These are phyloP conservation scores for Actinemys pallida DNA, from an alignment of 2,113 vertebrate genomes.

Conservation along the genomic window DNA sequence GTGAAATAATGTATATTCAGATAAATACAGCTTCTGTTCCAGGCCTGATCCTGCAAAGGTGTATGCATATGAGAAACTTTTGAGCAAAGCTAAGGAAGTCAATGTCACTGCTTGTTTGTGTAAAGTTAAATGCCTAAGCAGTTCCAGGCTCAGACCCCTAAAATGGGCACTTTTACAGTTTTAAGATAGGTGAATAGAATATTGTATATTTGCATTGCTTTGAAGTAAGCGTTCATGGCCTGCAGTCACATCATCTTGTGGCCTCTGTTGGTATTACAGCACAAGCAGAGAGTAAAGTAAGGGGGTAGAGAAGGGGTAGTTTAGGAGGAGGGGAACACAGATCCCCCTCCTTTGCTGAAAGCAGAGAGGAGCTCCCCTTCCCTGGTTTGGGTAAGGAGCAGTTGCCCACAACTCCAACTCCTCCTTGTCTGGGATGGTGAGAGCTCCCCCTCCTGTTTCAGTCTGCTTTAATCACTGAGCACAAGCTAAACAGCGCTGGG, in stretches of 20 bases:
- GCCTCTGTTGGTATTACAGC: neutral
- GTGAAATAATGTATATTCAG: neutral
- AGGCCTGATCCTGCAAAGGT: neutral
- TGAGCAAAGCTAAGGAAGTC: neutral
- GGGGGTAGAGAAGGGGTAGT: neutral
- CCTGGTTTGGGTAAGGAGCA: neutral
- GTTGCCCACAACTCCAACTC: accelerated
- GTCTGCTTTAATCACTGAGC: neutral
- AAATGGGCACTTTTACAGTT: neutral
- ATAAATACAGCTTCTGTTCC: neutral
- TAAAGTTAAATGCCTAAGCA: neutral
- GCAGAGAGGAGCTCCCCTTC: accelerated
- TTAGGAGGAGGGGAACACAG: neutral
- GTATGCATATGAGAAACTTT: neutral
- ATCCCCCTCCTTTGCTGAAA: neutral
- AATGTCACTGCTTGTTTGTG: neutral
- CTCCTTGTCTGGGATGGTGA: neutral
- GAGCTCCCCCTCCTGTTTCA: neutral
- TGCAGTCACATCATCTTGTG: neutral
- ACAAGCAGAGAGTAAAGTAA: neutral
- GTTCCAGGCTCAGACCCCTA: neutral
- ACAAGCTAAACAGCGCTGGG: neutral
- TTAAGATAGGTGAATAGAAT: neutral
- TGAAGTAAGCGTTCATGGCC: no score
- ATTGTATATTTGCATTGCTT: accelerated